Conservation (phyloP, 1,140 invertebrate genomes). For the Drosophila sp. region DNA sequence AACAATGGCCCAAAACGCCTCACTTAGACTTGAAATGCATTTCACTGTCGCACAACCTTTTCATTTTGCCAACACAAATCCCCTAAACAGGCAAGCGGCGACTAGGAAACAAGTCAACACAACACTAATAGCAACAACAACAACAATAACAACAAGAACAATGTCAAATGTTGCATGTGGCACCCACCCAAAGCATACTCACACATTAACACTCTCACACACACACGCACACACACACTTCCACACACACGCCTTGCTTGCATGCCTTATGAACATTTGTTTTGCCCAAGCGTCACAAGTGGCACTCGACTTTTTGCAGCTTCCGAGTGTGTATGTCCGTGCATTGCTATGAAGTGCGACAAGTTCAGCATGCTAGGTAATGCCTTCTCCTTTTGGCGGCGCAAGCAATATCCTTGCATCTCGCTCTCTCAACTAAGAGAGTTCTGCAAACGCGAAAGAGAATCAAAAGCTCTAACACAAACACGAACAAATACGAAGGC, state of each 20-base stretch:
- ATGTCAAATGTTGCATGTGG: slow-evolving; percentile 65
- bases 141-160: slow-evolving; percentile 52
- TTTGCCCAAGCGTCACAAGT: slow-evolving; percentile 68
- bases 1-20: slow-evolving; percentile 50
- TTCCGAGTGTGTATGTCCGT: slow-evolving; percentile 17
- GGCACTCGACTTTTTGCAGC: slow-evolving; percentile 42
- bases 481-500: slow-evolving; percentile 10
- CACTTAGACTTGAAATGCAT: slow-evolving; percentile 65
- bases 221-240: slow-evolving; percentile 28
- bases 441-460: slow-evolving; percentile 45
- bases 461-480: slow-evolving; percentile 34
- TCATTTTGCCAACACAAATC: slow-evolving; percentile 61
- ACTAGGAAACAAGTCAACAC: slow-evolving; percentile 70
- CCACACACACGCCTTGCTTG: slow-evolving; percentile 31
- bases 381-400: slow-evolving; percentile 50
- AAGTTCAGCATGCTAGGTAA: slow-evolving; percentile 24
- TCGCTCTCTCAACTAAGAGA: slow-evolving; percentile 53
- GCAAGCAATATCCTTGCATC: slow-evolving; percentile 64
- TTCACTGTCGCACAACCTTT: slow-evolving; percentile 51
- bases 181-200: slow-evolving; percentile 34
- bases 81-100: slow-evolving; percentile 50
- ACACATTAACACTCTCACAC: not conserved
- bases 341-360: slow-evolving; percentile 33
- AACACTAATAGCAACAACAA: slow-evolving; percentile 34
- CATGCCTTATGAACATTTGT: slow-evolving; percentile 61